Conservation (phyloP, 2,113 vertebrate genomes). For the Chrysochloris asiatica region DNA sequence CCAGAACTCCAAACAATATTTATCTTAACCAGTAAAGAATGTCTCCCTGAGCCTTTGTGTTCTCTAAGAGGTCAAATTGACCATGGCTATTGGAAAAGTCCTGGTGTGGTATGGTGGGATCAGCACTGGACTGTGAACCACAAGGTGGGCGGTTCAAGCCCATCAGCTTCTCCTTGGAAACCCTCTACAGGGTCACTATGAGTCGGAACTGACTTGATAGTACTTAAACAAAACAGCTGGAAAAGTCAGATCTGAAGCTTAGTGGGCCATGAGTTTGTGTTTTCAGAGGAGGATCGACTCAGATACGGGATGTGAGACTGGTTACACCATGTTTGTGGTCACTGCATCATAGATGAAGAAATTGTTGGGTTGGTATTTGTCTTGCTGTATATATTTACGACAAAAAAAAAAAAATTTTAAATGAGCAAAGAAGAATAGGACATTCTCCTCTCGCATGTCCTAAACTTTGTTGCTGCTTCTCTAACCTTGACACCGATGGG, state of each 20-base stretch:
- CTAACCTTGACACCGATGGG: neutral
- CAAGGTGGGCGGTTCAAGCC: too few species aligned
- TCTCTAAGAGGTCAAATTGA: neutral
- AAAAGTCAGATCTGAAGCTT: neutral
- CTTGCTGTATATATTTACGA: neutral
- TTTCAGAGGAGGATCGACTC: neutral
- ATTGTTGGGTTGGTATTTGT: neutral
- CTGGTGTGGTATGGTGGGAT: too few species aligned
- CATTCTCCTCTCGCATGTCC: neutral
- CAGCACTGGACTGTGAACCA: too few species aligned
- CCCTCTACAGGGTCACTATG: too few species aligned
- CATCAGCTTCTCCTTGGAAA: too few species aligned
- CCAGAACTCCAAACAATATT: too few species aligned
- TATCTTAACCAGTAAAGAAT: neutral
- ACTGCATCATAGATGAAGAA: neutral
- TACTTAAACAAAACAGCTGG: too few species aligned
- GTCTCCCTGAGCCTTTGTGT: neutral
- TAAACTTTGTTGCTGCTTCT: neutral
- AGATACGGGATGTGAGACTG: neutral
- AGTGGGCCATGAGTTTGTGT: neutral
- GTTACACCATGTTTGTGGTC: neutral
- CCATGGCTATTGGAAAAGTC: neutral
- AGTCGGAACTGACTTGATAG: too few species aligned
- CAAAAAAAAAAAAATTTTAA: too few species aligned
- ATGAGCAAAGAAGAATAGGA: neutral